A percentile compares a stretch with the other conserved stretches of the same genome.
These are phyloP conservation scores for Cydia pomonella DNA, from an alignment of 1,140 invertebrate genomes.

Conservation along the genomic window DNA sequence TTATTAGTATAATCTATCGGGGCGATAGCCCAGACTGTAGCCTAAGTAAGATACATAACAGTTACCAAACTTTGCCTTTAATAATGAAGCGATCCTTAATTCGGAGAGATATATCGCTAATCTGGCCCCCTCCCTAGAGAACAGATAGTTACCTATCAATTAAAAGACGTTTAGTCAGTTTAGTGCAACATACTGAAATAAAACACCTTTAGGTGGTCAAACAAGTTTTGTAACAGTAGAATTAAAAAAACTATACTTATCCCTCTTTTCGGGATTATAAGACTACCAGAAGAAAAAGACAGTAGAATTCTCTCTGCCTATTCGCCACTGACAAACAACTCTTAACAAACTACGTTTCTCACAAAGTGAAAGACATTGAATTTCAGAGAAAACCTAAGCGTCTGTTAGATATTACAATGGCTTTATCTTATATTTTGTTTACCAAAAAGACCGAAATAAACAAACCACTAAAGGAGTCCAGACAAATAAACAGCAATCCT, in stretches of 20 bases:
- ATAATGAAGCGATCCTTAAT: slow-evolving; percentile 25
- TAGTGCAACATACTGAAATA: not conserved
- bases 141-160: slow-evolving; percentile 22
- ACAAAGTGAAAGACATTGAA: not conserved
- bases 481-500: not conserved
- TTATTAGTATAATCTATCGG: not conserved
- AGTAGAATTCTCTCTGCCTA: too few species aligned
- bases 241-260: too few species aligned
- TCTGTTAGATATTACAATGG: not conserved
- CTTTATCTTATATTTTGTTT: not conserved
- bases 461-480: not conserved
- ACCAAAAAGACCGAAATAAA: not conserved
- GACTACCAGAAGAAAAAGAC: too few species aligned
- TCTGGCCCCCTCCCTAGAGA: not conserved
- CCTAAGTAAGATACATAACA: slow-evolving; percentile 14
- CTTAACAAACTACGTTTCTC: too few species aligned
- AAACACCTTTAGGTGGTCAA: not conserved
- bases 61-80: slow-evolving; percentile 6
- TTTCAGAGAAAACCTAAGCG: not conserved
- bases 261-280: too few species aligned
- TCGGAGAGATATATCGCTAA: slow-evolving; percentile 26
- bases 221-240: too few species aligned
- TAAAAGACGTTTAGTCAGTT: not conserved
- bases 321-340: too few species aligned
- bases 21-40: not conserved